Evolutionary conservation across 2,888 invertebrate species (phyloP).

Genomic region (Criorhina ranunculi): DNA sequence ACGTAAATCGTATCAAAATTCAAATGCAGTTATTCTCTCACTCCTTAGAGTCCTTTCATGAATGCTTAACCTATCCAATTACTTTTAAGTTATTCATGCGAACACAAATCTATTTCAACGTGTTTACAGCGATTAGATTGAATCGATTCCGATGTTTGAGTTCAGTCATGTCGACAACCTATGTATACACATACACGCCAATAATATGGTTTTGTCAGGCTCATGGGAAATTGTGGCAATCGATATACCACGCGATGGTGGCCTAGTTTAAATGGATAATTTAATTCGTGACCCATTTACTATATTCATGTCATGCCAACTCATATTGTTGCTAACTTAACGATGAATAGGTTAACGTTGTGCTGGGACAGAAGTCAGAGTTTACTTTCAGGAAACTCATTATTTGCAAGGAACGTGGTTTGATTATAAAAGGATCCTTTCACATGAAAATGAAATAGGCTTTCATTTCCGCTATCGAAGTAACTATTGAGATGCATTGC

Average conservation of each 20-base stretch:
- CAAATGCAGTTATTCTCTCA: too few species aligned
- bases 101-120: background rate
- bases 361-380: background rate
- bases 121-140: background rate
- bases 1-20: too few species aligned
- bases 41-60: too few species aligned
- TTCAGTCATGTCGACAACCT: constrained; percentile 6
- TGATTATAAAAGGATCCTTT: too few species aligned
- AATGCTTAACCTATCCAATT: too few species aligned
- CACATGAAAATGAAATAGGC: too few species aligned
- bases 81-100: background rate
- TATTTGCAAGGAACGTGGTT: too few species aligned
- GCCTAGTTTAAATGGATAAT: constrained; percentile 25
- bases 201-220: background rate
- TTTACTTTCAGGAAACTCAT: too few species aligned
- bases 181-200: constrained; percentile 9
- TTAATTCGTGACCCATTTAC: constrained; percentile 48
- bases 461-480: too few species aligned
- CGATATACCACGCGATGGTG: constrained; percentile 16
- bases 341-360: constrained; percentile 21
- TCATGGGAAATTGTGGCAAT: constrained; percentile 1
- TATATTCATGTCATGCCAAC: constrained; percentile 8
- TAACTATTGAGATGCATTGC: too few species aligned
- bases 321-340: constrained; percentile 22
- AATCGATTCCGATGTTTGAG: constrained; percentile 22